These are phyloP conservation scores for Leontocebus nigricollis DNA, from an alignment of 2,797 vertebrate species.

Conservation along the genomic window DNA sequence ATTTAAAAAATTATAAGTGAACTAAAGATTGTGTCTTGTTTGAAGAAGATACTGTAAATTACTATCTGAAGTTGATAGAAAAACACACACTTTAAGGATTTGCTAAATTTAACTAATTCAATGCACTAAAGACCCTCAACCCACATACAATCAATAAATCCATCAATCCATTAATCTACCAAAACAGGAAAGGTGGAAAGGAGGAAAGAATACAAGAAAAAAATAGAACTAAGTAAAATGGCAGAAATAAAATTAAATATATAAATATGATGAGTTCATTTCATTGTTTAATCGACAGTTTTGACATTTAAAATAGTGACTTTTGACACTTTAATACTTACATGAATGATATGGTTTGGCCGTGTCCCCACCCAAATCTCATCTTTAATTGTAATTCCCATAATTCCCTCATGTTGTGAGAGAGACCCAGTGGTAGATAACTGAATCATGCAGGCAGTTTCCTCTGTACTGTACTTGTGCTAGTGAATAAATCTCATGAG, in stretches of 20 bases:
- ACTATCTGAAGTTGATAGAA: background rate
- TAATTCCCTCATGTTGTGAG: too few relatives aligned
- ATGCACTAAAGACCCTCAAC: background rate
- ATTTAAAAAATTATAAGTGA: background rate
- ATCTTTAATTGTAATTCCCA: background rate
- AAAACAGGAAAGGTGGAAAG: background rate
- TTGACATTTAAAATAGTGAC: background rate
- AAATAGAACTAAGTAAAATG: background rate
- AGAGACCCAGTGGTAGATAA: background rate
- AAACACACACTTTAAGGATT: background rate
- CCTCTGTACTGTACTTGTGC: background rate
- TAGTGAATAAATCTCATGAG: background rate
- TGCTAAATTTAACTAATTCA: slow-evolving; percentile 25
- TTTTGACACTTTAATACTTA: background rate
- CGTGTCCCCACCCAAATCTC: background rate
- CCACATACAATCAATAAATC: background rate
- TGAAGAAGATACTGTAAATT: background rate
- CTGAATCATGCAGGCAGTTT: background rate
- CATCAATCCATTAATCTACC: background rate
- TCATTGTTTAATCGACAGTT: background rate
- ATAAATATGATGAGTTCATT: background rate
- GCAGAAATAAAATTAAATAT: background rate
- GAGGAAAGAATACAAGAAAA: background rate
- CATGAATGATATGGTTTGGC: background rate
- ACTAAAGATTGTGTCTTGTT: background rate